Conservation (phyloP, 2,888 invertebrate species). For the Oeneis ivallda region DNA sequence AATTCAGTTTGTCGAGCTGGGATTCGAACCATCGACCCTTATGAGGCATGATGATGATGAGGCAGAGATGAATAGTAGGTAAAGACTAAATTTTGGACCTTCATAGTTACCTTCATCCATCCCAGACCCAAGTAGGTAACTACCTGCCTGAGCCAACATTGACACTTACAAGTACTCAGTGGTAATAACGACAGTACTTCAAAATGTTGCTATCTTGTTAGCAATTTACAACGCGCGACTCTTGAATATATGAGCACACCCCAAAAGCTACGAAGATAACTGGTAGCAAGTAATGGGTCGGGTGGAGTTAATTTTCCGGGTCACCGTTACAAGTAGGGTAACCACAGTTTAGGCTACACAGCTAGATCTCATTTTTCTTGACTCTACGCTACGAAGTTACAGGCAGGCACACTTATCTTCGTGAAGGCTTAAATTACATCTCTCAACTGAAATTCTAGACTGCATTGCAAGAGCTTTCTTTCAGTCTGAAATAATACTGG, state of each 20-base stretch:
- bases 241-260: conserved; percentile 40
- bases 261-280: conserved; percentile 40
- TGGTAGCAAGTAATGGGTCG: conserved; percentile 53
- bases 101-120: too few species aligned
- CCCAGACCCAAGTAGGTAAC: too few species aligned
- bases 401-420: conserved; percentile 8
- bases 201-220: conserved; percentile 9
- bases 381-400: conserved; percentile 12
- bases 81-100: too few species aligned
- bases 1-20: too few species aligned
- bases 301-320: conserved; percentile 69
- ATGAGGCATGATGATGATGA: too few species aligned
- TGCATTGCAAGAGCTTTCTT: neutral
- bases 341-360: conserved; percentile 47
- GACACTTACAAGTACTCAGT: neutral
- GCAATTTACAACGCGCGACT: conserved; percentile 20
- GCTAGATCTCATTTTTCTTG: conserved; percentile 30
- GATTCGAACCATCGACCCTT: too few species aligned
- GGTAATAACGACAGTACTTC: neutral
- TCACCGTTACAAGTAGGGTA: conserved; percentile 58
- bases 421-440: conserved; percentile 2
- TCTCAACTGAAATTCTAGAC: neutral
- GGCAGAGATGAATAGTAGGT: too few species aligned
- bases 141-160: too few species aligned
- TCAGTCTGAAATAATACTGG: neutral